Evolutionary conservation across 2,797 vertebrate genomes (phyloP).

Genomic region (Rhabdophis nuchalis): DNA sequence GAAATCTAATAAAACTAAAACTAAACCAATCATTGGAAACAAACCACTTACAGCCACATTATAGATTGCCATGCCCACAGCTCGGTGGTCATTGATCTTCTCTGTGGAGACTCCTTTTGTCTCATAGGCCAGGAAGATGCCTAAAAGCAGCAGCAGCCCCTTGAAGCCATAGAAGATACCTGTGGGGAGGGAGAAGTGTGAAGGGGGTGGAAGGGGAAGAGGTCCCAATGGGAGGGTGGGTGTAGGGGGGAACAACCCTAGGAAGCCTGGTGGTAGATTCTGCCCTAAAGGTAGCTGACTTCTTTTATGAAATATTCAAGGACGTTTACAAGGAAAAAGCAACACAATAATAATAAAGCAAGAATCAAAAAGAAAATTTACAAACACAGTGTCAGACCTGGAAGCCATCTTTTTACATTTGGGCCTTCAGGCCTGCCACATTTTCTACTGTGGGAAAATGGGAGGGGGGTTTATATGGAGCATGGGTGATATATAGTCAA

Average conservation of each 20-base stretch:
- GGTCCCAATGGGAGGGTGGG: no score
- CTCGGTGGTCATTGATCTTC: constrained; percentile 95
- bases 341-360: background rate
- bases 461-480: no score
- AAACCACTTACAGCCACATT: constrained; percentile 85
- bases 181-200: constrained; percentile 34
- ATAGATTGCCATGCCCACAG: constrained; percentile 96
- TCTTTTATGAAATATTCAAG: background rate
- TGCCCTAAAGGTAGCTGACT: background rate
- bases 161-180: constrained; percentile 95
- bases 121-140: constrained; percentile 93
- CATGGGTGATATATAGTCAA: no score
- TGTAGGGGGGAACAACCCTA: background rate
- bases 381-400: background rate
- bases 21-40: no score
- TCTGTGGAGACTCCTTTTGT: constrained; percentile 94
- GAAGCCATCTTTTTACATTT: no score
- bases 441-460: no score
- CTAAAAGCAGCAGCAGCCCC: constrained; percentile 86
- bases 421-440: no score
- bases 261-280: background rate
- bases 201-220: background rate
- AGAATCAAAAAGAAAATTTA: background rate
- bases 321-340: background rate
- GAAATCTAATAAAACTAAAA: no score